Conservation (phyloP, 2,888 invertebrate genomes). For the Ennomos quercinarius region DNA sequence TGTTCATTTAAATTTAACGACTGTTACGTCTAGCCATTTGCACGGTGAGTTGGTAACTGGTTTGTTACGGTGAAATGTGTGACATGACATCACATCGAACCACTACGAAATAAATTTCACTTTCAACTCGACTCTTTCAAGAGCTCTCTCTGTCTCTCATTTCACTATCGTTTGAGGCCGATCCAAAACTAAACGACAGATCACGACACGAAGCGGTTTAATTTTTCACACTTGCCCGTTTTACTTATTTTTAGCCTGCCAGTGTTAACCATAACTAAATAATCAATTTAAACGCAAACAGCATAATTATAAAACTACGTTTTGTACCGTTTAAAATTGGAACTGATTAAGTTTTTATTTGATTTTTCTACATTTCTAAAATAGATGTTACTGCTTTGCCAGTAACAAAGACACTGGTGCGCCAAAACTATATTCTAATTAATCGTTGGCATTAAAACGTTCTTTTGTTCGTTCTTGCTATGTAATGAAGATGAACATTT, state of each 20-base stretch:
- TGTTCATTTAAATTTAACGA: constrained; percentile 20
- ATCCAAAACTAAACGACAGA: constrained; percentile 10
- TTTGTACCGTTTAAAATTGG: too few species aligned
- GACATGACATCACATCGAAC: constrained; percentile 71
- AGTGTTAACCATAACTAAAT: neutral
- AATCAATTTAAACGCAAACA: neutral
- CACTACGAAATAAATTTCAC: constrained; percentile 63
- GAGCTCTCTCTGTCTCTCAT: constrained; percentile 57
- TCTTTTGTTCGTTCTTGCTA: constrained; percentile 6
- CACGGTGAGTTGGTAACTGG: constrained; percentile 44
- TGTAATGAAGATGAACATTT: constrained; percentile 9
- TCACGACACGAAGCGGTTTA: constrained; percentile 3
- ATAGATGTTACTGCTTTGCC: constrained; percentile 16
- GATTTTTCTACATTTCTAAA: constrained; percentile 3
- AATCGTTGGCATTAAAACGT: constrained; percentile 9
- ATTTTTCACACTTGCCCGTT: constrained; percentile 25
- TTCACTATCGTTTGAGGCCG: constrained; percentile 64
- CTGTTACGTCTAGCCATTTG: constrained; percentile 24
- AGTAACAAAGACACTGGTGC: constrained; percentile 31
- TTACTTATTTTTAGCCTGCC: constrained; percentile 6
- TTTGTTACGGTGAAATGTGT: constrained; percentile 58
- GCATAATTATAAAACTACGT: neutral
- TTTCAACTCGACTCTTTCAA: constrained; percentile 59
- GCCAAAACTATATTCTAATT: constrained; percentile 25
- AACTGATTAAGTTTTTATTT: neutral